Conservation (phyloP, 2,113 vertebrate species). For the Arizona elegans region DNA sequence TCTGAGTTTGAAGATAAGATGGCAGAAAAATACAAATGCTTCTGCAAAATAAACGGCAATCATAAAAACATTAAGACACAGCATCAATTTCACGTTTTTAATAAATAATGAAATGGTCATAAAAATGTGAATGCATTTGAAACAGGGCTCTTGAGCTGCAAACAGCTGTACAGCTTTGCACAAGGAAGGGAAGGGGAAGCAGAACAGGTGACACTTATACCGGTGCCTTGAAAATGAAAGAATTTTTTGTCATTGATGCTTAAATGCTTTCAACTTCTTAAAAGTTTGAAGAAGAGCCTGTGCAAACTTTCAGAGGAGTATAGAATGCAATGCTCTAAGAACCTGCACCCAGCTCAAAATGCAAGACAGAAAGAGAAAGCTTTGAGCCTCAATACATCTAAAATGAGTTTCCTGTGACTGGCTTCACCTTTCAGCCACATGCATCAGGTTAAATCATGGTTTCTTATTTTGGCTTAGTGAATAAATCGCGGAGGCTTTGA, state of each 20-base stretch:
- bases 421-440: neutral
- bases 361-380: neutral
- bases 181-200: rapidly evolving
- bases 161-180: neutral
- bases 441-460: neutral
- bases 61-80: conserved; percentile 35
- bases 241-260: neutral
- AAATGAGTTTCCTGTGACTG: neutral
- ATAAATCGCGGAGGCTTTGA: neutral
- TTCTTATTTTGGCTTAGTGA: neutral
- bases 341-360: neutral
- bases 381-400: neutral
- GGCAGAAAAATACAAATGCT: conserved; percentile 5
- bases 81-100: conserved; percentile 37
- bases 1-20: neutral
- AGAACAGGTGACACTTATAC: neutral
- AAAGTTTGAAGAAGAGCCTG: neutral
- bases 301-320: neutral
- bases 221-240: neutral
- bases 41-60: conserved; percentile 30
- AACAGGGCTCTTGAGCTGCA: conserved; percentile 26
- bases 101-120: conserved; percentile 48
- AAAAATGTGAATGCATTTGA: conserved; percentile 45
- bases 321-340: neutral
- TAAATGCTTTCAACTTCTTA: neutral